Evolutionary conservation across 1,140 invertebrate species (phyloP), one percentile per base, ranked within the genome.

Genomic region (Cherax quadricarinatus): DNA sequence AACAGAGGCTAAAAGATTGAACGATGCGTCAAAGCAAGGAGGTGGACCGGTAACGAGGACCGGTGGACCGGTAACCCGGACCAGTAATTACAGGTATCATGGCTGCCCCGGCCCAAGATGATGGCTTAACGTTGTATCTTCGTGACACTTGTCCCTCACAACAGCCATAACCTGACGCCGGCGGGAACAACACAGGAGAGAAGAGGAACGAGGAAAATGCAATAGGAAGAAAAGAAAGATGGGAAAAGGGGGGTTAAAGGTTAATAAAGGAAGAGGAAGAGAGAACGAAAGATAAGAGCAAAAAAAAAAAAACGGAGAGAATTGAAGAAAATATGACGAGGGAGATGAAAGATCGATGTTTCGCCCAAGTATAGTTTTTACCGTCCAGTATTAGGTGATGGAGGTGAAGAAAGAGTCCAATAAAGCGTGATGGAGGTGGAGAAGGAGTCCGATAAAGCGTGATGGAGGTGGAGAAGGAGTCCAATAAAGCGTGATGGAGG

Each of bases 71-170:
- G 30, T 41, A 41, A 41, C 30, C 30, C 30, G 30, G 30, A 6
- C 66, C 66, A 70, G 70, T 75, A 75, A 75, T 75, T 75, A 75
- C n/a, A 9, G 70, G 70, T 75, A 75, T 75, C 70, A 75, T 75
- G 70, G 70, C 24, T 30, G 70, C n/a, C 24, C 70, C 70, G 24
- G 3, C 70, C n/a, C 70, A n/a, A 75, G 24, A 75, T 75, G 70
- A 75, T 75, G 70, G 24, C n/a, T 75, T 30, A 30, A n/a, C 70
- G 70, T n/a, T n/a, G 30, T n/a, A n/a, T 6, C 6, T n/a, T 75
- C 70, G 70, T 75, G 70, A 75, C 70, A 75, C 24, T 75, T 30
- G 70, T 24, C 70, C 70, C n/a, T 9, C 3, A n/a, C 24, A 6
- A 24, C 70, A 0, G 3, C 70, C 70, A 75, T 75, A 30, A 75